Conservation (phyloP, 2,888 invertebrate species). For the Tetragonula carbonaria region DNA sequence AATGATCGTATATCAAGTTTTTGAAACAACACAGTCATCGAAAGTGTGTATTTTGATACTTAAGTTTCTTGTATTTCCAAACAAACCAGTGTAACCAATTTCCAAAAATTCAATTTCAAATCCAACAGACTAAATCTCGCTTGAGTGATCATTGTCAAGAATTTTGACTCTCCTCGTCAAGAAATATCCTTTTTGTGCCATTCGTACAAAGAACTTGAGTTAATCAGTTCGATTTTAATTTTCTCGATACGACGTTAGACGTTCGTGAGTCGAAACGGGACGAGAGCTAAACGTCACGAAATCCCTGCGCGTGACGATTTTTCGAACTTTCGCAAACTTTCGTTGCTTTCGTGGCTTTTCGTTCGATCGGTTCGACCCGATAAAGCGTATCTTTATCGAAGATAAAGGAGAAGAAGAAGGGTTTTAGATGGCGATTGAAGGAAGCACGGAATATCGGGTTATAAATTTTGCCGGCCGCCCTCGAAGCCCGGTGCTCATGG, state of each 20-base stretch:
- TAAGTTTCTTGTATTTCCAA: not conserved
- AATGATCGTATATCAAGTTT: too few relatives aligned
- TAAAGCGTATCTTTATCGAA: not conserved
- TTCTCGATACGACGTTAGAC: too few relatives aligned
- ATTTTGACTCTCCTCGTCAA: too few relatives aligned
- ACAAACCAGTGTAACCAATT: too few relatives aligned
- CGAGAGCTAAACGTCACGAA: conserved; percentile 27
- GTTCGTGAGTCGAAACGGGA: not conserved
- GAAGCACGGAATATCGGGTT: conserved; percentile 1
- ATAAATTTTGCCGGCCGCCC: conserved; percentile 41
- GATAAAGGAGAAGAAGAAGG: not conserved
- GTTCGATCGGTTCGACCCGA: not conserved
- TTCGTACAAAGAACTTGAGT: too few relatives aligned
- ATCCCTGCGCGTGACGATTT: not conserved
- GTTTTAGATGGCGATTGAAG: too few relatives aligned
- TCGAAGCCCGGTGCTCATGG: conserved; percentile 40
- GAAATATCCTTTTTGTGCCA: too few relatives aligned
- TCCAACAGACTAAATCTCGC: not conserved
- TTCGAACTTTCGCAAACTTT: conserved; percentile 45
- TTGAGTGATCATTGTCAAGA: not conserved
- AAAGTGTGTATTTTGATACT: too few relatives aligned
- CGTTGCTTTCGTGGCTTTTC: too few relatives aligned
- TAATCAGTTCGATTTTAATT: too few relatives aligned
- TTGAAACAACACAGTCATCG: too few relatives aligned
- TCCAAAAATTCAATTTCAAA: not conserved